Evolutionary conservation across 2,888 invertebrate species (phyloP).

Genomic region (Macrosiphum euphorbiae): DNA sequence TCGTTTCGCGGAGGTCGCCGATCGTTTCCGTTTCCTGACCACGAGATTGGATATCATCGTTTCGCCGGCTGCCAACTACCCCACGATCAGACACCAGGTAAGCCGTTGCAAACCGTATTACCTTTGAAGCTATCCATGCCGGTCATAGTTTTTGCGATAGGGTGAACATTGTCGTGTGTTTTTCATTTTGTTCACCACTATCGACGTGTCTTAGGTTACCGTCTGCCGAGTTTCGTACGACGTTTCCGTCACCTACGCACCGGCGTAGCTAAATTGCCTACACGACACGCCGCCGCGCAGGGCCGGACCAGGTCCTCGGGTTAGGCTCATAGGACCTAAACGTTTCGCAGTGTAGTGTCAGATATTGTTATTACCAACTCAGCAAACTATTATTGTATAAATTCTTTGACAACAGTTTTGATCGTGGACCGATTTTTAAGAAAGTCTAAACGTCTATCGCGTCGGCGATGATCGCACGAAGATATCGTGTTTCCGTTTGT

Average conservation of each 20-base stretch:
- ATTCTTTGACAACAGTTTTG: background rate
- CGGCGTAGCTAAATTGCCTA: constrained; percentile 29
- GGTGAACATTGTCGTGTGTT: background rate
- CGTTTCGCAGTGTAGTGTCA: background rate
- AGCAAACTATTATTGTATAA: background rate
- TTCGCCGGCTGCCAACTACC: too few relatives aligned
- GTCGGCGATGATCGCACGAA: background rate
- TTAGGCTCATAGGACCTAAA: background rate
- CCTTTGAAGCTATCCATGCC: background rate
- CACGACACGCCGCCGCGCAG: constrained; percentile 16
- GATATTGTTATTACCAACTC: background rate
- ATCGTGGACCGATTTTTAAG: background rate
- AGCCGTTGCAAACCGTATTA: background rate
- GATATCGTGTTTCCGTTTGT: background rate
- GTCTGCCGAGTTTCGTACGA: background rate
- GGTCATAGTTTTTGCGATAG: background rate
- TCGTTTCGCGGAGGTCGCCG: background rate
- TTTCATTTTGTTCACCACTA: background rate
- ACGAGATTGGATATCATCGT: background rate
- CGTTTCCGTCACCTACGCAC: background rate
- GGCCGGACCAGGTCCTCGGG: fast-evolving
- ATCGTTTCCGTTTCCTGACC: background rate
- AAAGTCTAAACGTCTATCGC: background rate
- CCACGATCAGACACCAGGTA: background rate
- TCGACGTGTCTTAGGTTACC: background rate